Evolutionary conservation across 2,113 vertebrate species (phyloP).

Genomic region (Panthera tigris): DNA sequence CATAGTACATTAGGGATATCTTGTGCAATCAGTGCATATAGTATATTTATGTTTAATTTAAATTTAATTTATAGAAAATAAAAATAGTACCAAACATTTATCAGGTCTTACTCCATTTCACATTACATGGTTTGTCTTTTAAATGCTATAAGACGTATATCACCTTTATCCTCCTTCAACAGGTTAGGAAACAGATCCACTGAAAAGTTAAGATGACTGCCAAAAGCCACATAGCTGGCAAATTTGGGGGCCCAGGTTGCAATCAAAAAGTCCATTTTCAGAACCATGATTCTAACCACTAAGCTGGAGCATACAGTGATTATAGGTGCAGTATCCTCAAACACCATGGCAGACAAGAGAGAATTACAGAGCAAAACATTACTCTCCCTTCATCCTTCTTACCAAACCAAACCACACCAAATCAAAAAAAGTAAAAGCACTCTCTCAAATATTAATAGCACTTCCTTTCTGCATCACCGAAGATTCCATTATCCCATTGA

Average conservation of each 20-base stretch:
- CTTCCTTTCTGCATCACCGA: not conserved
- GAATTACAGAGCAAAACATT: not conserved
- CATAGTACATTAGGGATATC: not conserved
- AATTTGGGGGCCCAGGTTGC: not conserved
- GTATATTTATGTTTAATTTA: not conserved
- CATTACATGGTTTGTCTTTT: not conserved
- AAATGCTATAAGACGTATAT: not conserved
- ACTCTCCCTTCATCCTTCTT: not conserved
- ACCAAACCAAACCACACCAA: not conserved
- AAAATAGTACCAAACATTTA: not conserved
- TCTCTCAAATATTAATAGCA: not conserved
- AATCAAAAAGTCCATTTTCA: not conserved
- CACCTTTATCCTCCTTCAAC: not conserved
- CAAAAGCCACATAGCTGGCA: not conserved
- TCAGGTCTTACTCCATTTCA: not conserved
- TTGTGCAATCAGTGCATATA: not conserved
- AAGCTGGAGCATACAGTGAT: not conserved
- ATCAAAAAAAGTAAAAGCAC: not conserved
- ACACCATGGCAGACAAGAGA: not conserved
- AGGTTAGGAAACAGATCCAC: not conserved
- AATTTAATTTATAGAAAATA: slow-evolving; percentile 27
- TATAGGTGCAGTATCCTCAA: not conserved
- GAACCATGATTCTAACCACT: not conserved
- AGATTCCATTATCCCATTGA: not conserved
- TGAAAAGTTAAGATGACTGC: not conserved